These are phyloP conservation scores for Eleutherodactylus coqui DNA, from an alignment of 2,797 vertebrate species.

Conservation along the genomic window DNA sequence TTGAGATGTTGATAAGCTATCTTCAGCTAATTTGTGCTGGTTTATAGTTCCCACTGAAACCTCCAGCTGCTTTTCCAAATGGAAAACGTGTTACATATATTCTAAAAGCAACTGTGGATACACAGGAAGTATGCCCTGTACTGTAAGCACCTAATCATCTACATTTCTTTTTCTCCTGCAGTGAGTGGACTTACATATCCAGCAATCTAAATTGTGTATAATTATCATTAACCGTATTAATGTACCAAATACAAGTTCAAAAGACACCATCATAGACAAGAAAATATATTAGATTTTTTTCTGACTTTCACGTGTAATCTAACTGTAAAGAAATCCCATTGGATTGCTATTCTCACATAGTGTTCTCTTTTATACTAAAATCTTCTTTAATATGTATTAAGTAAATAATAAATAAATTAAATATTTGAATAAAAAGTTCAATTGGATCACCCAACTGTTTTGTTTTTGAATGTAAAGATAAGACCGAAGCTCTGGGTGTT, in stretches of 20 bases:
- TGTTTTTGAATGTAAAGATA: too few species aligned
- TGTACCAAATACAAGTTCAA: slow-evolving; percentile 1
- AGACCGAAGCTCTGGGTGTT: too few species aligned
- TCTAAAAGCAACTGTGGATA: slow-evolving; percentile 20
- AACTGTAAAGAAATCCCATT: neutral
- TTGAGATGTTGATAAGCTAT: slow-evolving; percentile 2
- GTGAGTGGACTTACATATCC: slow-evolving; percentile 12
- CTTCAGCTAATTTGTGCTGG: slow-evolving; percentile 21
- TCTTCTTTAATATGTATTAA: too few species aligned
- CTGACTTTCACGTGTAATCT: neutral
- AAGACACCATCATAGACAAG: neutral
- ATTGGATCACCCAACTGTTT: too few species aligned
- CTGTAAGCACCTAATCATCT: slow-evolving; percentile 22
- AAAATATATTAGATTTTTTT: neutral
- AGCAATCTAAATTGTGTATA: slow-evolving; percentile 14
- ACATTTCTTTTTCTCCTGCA: neutral
- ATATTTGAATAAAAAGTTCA: too few species aligned
- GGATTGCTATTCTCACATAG: too few species aligned
- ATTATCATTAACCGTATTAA: slow-evolving; percentile 15
- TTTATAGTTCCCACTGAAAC: slow-evolving; percentile 15
- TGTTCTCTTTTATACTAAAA: neutral
- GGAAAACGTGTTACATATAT: neutral
- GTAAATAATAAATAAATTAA: too few species aligned
- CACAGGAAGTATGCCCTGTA: neutral
- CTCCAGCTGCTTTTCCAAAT: slow-evolving; percentile 1